Percentiles rank a stretch among this genome's conserved stretches.
These are phyloP conservation scores for Macrocentrus cingulum DNA, from an alignment of 1,140 invertebrate genomes.

Conservation along the genomic window DNA sequence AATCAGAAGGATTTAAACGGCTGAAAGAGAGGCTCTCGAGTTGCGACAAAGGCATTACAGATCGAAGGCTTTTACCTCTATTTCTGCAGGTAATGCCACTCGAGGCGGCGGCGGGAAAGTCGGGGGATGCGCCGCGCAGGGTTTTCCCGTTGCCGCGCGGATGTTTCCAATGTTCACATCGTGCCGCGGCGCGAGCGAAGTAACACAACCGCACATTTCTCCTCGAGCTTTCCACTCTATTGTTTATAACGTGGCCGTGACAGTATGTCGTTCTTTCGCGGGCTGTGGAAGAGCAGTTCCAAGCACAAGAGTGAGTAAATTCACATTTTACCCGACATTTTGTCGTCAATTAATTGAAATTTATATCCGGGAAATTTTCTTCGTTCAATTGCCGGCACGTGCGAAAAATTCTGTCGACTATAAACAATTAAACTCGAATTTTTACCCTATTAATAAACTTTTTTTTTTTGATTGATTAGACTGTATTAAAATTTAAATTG, in stretches of 20 bases:
- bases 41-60: too few species aligned
- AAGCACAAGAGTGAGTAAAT: conserved; percentile 70
- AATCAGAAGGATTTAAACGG: too few species aligned
- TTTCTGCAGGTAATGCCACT: background rate
- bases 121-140: conserved; percentile 15
- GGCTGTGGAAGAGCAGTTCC: conserved; percentile 68
- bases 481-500: too few species aligned
- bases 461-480: too few species aligned
- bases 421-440: too few species aligned
- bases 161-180: conserved; percentile 23
- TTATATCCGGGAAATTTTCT: too few species aligned
- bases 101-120: background rate
- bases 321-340: background rate
- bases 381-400: too few species aligned
- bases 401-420: too few species aligned
- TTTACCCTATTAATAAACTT: too few species aligned
- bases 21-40: too few species aligned
- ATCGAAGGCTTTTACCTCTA: conserved; percentile 7
- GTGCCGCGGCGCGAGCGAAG: conserved; percentile 23
- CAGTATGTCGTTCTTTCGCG: conserved; percentile 64
- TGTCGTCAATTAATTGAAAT: too few species aligned
- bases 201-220: conserved; percentile 10
- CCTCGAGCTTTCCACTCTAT: background rate
- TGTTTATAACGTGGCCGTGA: background rate
- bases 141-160: conserved; percentile 1